phyloP scores from a whole-genome alignment of 2,888 invertebrate species.

The Escarpia spicata region DNA sequence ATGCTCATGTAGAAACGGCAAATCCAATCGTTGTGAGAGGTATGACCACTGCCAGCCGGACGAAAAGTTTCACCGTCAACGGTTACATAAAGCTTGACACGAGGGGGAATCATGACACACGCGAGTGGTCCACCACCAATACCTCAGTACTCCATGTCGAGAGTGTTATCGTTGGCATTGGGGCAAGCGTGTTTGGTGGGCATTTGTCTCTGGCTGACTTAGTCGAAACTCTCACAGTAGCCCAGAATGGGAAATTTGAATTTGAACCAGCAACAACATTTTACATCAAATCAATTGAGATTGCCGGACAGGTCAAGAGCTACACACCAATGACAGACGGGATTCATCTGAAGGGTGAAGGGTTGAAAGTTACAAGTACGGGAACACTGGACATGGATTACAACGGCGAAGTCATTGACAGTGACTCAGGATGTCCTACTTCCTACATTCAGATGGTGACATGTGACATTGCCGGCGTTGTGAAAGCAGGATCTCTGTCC shows the following conservation, averaged over 20 bases:
- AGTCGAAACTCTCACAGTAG: background rate
- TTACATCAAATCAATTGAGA: background rate
- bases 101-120: background rate
- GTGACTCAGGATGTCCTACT: slow-evolving; percentile 38
- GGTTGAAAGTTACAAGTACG: background rate
- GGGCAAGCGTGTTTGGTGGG: background rate
- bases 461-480: slow-evolving; percentile 41
- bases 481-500: slow-evolving; percentile 43
- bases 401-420: background rate
- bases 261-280: background rate
- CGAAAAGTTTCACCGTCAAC: background rate
- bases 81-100: background rate
- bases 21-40: background rate
- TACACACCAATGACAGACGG: background rate
- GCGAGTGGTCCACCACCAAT: background rate
- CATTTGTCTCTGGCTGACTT: background rate
- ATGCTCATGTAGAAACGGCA: background rate
- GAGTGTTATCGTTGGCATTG: background rate
- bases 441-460: slow-evolving; percentile 42
- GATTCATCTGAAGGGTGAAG: background rate
- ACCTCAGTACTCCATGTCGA: background rate
- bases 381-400: slow-evolving; percentile 25
- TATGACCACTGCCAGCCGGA: background rate
- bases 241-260: background rate
- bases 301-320: background rate